Base-by-base conservation (phyloP, 2,888 invertebrate species). In the Congeria kusceri region DNA sequence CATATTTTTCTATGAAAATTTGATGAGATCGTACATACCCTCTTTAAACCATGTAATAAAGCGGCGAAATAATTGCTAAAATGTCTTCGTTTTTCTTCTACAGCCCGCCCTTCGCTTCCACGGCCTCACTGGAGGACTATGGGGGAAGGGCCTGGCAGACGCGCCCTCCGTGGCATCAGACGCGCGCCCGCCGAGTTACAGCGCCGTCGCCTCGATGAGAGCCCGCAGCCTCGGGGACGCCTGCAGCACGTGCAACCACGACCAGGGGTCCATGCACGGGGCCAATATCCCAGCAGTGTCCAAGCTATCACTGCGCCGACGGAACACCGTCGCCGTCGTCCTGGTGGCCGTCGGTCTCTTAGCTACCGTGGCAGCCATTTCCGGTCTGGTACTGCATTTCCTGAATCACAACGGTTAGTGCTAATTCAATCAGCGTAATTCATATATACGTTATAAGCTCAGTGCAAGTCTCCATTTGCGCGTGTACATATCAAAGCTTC, bases 271-370 rank as follows among this genome's bases (percentile, higher is more conserved):
- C n/a, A 71, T 62, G 13, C 53, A 25, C 15, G 32, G 32, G 13
- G 20, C 47, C 15, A 77, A 74, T 39, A 57, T 82, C n/a, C 39
- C 80, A 5, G 77, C 80, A 1, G n/a, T 72, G 5, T 78, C 83
- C 7, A 77, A 82, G 1, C 62, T 82, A 11, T 79, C 75, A 1
- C 62, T 85, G 7, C 70, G 83, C 11, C 75, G 81, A 25, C 44
- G 86, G 27, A 86, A 86, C 53, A 83, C 85, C 0, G 57, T 86
- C n/a, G 79, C 84, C 0, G 78, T 87, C 13, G 75, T 87, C 13
- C 27, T 87, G 3, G 81, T 86, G 20, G 82, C 83, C 15, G 70
- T 86, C 11, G 87, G 73, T 23, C 65, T 87, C 5, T 27, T 87
- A n/a, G 87, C 87, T 0, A 78, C 84, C 3, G 73, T 84, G 2